phyloP scores from a whole-genome alignment of 1,140 invertebrate species.

The Rhopalosiphum maidis region DNA sequence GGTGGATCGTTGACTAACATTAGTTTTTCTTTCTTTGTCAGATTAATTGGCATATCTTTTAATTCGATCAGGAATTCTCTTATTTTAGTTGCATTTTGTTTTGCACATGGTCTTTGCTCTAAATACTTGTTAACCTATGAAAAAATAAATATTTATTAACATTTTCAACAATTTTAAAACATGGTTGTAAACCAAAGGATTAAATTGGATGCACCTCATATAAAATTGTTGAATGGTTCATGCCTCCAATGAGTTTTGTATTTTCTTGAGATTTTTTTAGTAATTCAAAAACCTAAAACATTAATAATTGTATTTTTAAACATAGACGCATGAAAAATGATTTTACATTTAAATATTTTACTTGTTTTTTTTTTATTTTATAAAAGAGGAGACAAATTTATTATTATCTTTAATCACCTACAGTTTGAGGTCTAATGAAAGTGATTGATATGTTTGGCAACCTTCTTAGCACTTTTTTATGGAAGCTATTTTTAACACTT shows the following conservation, averaged over 20 bases:
- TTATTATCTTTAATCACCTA: too few relatives aligned
- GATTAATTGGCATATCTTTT: slow-evolving; percentile 44
- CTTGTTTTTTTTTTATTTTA: neutral
- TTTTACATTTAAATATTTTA: neutral
- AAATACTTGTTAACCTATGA: slow-evolving; percentile 55
- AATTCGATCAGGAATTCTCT: slow-evolving; percentile 17
- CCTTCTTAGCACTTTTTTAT: too few relatives aligned
- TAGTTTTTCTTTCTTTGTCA: slow-evolving; percentile 55
- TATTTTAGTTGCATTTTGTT: slow-evolving; percentile 45
- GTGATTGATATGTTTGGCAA: neutral
- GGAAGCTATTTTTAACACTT: too few relatives aligned
- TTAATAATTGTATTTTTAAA: neutral
- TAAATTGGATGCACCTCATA: neutral
- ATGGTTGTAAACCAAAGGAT: neutral
- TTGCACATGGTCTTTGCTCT: slow-evolving; percentile 50
- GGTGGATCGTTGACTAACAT: slow-evolving; percentile 58
- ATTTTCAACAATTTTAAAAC: neutral
- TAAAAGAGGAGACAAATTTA: neutral
- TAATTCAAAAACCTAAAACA: slow-evolving; percentile 31
- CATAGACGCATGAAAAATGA: neutral
- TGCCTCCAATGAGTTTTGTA: slow-evolving; percentile 29
- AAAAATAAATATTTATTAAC: slow-evolving; percentile 3
- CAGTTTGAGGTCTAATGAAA: neutral
- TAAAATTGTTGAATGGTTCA: slow-evolving; percentile 54
- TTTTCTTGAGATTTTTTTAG: slow-evolving; percentile 54